A percentile compares a stretch with the other conserved stretches of the same genome.
These are phyloP conservation scores for Enteromius radiatus DNA, from an alignment of 2,797 vertebrate genomes.

Conservation along the genomic window DNA sequence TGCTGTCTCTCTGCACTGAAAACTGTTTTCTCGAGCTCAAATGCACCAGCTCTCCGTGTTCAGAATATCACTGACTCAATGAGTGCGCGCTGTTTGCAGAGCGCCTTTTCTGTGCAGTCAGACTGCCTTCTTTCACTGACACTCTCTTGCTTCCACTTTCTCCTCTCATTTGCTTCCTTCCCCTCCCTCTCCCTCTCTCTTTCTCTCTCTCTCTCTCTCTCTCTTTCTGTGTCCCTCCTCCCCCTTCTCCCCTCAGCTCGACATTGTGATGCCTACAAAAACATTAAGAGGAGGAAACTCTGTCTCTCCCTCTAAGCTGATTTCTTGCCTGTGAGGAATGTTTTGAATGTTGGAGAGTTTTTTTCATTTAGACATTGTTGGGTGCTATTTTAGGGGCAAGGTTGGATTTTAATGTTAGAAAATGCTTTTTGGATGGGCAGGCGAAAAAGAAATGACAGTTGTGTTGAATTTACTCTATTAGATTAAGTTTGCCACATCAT, in stretches of 20 bases:
- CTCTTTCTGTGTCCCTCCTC: constrained; percentile 23
- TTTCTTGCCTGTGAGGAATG: constrained; percentile 26
- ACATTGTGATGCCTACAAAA: constrained; percentile 54
- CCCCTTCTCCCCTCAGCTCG: constrained; percentile 53
- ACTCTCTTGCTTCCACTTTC: constrained; percentile 25
- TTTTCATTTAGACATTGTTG: not conserved
- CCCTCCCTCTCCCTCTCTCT: constrained; percentile 6
- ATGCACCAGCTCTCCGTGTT: constrained; percentile 71
- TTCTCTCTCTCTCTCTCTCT: not conserved
- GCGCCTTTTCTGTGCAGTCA: constrained; percentile 55
- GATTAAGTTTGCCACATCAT: not conserved
- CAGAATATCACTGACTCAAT: constrained; percentile 67
- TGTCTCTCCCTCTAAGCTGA: constrained; percentile 20
- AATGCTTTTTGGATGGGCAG: not conserved
- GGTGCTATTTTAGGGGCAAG: not conserved
- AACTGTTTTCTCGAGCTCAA: constrained; percentile 67
- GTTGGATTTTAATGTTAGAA: not conserved
- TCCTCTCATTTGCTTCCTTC: constrained; percentile 11
- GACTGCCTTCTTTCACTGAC: constrained; percentile 48
- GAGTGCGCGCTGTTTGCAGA: constrained; percentile 68
- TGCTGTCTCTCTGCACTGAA: constrained; percentile 27
- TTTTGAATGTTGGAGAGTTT: constrained; percentile 5
- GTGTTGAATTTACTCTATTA: not conserved
- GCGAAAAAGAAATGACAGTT: not conserved
- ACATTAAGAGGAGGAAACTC: constrained; percentile 49